Evolutionary conservation across 2,888 invertebrate genomes (phyloP), one percentile per base, ranked within the genome.

Genomic region (Tetheella fluctuosa): DNA sequence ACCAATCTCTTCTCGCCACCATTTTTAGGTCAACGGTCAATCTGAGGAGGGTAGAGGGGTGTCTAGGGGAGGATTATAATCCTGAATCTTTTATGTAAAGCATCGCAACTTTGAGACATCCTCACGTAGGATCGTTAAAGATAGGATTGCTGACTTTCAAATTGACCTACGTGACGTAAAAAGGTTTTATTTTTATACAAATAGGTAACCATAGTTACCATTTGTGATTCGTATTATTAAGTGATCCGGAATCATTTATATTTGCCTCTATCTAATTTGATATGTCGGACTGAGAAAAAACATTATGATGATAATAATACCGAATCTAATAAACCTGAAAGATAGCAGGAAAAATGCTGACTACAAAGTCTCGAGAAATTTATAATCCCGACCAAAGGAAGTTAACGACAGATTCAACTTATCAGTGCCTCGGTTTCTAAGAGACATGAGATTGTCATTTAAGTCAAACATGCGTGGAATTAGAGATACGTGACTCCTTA

Each of bases 381-480:
- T 34, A 55, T 55, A 39, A 23, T 23, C 34, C 20, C 63, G 52
- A 58, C 58, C 57, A 57, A 57, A 56, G 61, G 60, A 62, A 59
- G 59, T 59, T 67, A 68, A 68, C 58, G 60, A 67, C 57, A 54
- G 57, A 55, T 63, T 67, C 67, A 63, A 70, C 69, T 70, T 73
- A 69, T 76, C 70, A 68, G 67, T 65, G 65, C 63, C 67, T 68
- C 65, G 63, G 63, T 70, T 67, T 65, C 63, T 57, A 60, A 59
- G 62, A 63, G 56, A 37, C 56, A 48, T 57, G 61, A 69, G 74
- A 77, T 76, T 77, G 68, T 75, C 74, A 71, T 74, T 74, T 71
- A 58, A 65, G 65, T 67, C 73, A 67, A 73, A 68, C 68, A 71
- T 71, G 71, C 71, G 70, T 73, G 66, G 67, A 56, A 74, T 75